Evolutionary conservation across 2,888 invertebrate species (phyloP).

Genomic region (Omphaloscelis lunosa): DNA sequence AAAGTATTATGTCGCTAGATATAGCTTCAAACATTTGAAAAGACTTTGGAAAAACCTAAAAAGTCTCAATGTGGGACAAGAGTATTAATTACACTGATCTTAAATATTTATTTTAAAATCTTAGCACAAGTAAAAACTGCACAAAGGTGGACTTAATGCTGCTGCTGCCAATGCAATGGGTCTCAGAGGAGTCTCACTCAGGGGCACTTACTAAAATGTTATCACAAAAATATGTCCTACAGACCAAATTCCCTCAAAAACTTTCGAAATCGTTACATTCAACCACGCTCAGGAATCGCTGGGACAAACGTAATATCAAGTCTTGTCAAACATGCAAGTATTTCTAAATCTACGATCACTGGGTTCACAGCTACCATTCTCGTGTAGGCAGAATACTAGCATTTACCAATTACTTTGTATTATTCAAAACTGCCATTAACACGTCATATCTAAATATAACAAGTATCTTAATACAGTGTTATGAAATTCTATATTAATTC

Average conservation of each 20-base stretch:
- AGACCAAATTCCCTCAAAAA: slow-evolving; percentile 5
- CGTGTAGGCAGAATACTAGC: neutral
- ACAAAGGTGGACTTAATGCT: neutral
- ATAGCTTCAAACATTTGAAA: neutral
- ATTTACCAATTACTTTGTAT: slow-evolving; percentile 1
- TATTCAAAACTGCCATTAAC: slow-evolving; percentile 62
- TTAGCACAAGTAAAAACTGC: neutral
- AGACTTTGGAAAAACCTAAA: neutral
- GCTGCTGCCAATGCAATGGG: neutral
- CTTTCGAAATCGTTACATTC: slow-evolving; percentile 16
- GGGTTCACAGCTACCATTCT: slow-evolving; percentile 27
- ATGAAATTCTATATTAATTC: slow-evolving; percentile 63
- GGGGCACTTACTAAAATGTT: neutral
- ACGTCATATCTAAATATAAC: slow-evolving; percentile 51
- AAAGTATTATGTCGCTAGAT: neutral
- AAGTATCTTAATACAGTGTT: slow-evolving; percentile 56
- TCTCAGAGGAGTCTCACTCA: neutral
- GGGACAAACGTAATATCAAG: slow-evolving; percentile 33
- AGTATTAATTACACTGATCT: neutral
- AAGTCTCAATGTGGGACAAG: neutral
- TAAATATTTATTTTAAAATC: neutral
- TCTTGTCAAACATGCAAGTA: slow-evolving; percentile 24
- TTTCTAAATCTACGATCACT: slow-evolving; percentile 25
- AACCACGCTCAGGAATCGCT: neutral
- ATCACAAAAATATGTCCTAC: slow-evolving; percentile 22